A percentile compares a stretch with the other conserved stretches of the same genome.
Evolutionary conservation across 2,113 vertebrate species (phyloP).

Genomic region (Melanostigma gelatinosum): DNA sequence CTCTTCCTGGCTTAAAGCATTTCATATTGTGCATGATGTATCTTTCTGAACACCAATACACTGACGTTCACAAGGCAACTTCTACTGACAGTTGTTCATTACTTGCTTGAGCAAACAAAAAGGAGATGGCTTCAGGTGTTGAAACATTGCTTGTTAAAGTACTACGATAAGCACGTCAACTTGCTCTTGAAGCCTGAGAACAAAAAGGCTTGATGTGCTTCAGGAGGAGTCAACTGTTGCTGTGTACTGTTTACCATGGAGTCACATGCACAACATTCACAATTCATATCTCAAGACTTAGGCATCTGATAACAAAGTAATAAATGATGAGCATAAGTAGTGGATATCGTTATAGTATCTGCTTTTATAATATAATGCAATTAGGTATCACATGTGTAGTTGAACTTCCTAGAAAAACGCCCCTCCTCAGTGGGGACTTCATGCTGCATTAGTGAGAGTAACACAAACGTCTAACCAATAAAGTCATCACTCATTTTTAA

Average conservation of each 20-base stretch:
- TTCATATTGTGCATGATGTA: neutral
- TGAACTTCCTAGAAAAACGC: too few relatives aligned
- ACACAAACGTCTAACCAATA: too few relatives aligned
- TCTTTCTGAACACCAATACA: neutral
- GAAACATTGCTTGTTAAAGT: neutral
- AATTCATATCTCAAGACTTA: too few relatives aligned
- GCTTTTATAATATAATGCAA: too few relatives aligned
- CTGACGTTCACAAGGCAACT: neutral
- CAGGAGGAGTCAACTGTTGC: neutral
- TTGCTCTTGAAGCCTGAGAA: neutral
- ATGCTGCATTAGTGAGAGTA: too few relatives aligned
- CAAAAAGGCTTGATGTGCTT: neutral
- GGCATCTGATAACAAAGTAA: too few relatives aligned
- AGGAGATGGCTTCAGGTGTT: neutral
- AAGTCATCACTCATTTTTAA: too few relatives aligned
- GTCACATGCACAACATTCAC: too few relatives aligned
- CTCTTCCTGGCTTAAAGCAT: neutral
- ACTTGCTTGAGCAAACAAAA: neutral
- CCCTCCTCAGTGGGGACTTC: too few relatives aligned
- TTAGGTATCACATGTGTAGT: too few relatives aligned
- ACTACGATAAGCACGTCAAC: neutral
- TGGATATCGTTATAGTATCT: too few relatives aligned
- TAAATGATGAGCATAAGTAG: too few relatives aligned
- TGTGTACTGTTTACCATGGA: neutral
- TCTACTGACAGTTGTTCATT: neutral